Evolutionary conservation across 2,113 vertebrate species (phyloP).

Genomic region (Ursus arctos): DNA sequence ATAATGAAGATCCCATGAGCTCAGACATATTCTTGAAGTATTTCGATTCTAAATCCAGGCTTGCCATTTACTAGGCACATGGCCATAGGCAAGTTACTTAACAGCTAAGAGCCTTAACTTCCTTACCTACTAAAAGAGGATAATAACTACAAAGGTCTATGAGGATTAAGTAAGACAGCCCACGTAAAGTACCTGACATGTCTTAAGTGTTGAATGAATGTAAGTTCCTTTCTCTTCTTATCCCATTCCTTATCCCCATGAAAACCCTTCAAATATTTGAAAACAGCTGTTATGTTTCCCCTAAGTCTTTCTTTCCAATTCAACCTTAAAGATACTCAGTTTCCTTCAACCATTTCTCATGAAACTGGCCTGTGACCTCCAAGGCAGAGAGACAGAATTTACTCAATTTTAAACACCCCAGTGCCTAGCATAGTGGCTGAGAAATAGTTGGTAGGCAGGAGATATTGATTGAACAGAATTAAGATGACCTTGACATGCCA

Average conservation of each 20-base stretch:
- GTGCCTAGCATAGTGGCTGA: neutral
- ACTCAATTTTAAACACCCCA: neutral
- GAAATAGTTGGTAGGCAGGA: neutral
- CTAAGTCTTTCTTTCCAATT: neutral
- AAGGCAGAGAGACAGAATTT: neutral
- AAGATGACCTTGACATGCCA: conserved; percentile 18
- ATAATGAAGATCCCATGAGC: neutral
- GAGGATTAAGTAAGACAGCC: neutral
- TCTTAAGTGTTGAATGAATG: neutral
- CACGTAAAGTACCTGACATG: neutral
- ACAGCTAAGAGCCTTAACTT: conserved; percentile 27
- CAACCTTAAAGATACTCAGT: neutral
- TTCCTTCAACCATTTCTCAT: conserved; percentile 21
- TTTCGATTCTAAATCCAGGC: conserved; percentile 47
- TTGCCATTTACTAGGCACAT: conserved; percentile 8
- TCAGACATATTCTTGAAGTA: neutral
- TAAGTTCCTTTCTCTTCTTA: conserved; percentile 52
- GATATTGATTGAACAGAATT: conserved; percentile 20
- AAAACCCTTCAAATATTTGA: conserved; percentile 27
- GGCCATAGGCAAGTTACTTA: neutral
- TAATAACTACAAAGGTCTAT: conserved; percentile 1
- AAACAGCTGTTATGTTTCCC: neutral
- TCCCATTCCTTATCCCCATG: neutral
- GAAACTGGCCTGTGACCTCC: neutral
- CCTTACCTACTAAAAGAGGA: conserved; percentile 41